Percentiles rank a stretch among this genome's conserved stretches.
These are phyloP conservation scores for Rhorus exstirpatorius DNA, from an alignment of 2,888 invertebrate genomes.

Conservation along the genomic window DNA sequence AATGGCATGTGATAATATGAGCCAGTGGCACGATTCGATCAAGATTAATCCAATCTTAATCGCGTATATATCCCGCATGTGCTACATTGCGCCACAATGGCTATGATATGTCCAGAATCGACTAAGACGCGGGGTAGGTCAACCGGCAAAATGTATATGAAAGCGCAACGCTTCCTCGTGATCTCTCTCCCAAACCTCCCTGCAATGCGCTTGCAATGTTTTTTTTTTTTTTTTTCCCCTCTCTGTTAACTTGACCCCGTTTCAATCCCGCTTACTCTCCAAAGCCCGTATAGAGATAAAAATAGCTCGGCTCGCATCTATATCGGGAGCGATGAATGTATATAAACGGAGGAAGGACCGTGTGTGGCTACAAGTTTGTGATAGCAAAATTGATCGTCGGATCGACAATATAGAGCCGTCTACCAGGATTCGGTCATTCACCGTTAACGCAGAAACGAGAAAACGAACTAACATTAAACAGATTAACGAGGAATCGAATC, in stretches of 20 bases:
- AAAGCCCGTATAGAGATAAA: slow-evolving; percentile 35
- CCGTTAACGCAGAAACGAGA: background rate
- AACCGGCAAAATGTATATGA: slow-evolving; percentile 40
- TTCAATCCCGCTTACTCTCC: slow-evolving; percentile 42
- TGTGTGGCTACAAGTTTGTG: slow-evolving; percentile 30
- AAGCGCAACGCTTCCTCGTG: slow-evolving; percentile 44
- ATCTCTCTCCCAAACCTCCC: slow-evolving; percentile 19
- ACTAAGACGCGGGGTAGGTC: slow-evolving; percentile 36
- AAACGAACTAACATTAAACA: no score
- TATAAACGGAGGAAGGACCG: slow-evolving; percentile 19
- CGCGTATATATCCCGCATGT: background rate
- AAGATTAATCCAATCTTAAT: slow-evolving; percentile 56
- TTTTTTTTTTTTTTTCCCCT: background rate
- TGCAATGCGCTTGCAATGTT: slow-evolving; percentile 58
- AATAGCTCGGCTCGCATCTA: slow-evolving; percentile 54
- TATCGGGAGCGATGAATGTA: slow-evolving; percentile 35
- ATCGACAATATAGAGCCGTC: slow-evolving; percentile 36
- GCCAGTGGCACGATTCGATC: slow-evolving; percentile 39
- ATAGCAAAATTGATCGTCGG: slow-evolving; percentile 54
- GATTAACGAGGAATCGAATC: no score
- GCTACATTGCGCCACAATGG: background rate
- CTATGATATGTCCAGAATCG: slow-evolving; percentile 3
- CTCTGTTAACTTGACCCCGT: slow-evolving; percentile 65
- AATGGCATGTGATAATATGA: no score
- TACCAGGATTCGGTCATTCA: slow-evolving; percentile 30